Base-by-base conservation (phyloP, 1,140 invertebrate genomes). In the Cydia amplana region DNA sequence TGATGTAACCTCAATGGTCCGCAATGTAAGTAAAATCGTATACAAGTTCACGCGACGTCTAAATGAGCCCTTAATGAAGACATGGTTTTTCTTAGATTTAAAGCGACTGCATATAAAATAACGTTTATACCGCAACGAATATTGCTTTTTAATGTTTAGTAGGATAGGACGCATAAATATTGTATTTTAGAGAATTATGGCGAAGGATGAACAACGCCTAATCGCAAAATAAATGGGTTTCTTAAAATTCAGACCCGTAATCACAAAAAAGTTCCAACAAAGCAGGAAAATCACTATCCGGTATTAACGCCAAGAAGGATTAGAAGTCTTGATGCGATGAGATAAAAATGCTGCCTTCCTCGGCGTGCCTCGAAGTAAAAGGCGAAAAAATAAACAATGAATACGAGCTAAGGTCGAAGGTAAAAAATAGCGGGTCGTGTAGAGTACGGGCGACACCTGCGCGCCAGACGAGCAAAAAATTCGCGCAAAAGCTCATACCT, bases 401-500 rank as follows among this genome's bases (percentile, higher is more conserved):
- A 70, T 70, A 36, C 32, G 32, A 36, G 65, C 65, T 70, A 70
- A 70, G 65, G 65, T 70, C 65, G 65, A 70, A 70, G 65, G 65
- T 40, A 70, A 70, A 70, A 70, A 70, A 36, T 40, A 18, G 65
- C 28, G 65, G 65, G 65, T 70, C 36, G 65, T 70, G 28, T 60
- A 18, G 28, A 18, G 65, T 70, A 70, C 65, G 65, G 32, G 65
- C 16, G 65, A 70, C 65, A 70, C 65, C 65, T 70, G 65, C 65
- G 65, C 65, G 65, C 65, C 65, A 70, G 65, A 70, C 65, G 28
- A 70, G 28, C 65, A 70, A 65, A 36, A 70, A 70, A 70, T 70
- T 70, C 65, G 65, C 64, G 64, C 64, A 67, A 67, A 67, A 67
- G 14, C 28, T 32, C 25, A 25, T 70, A 70, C 65, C 65, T 36